Base-by-base conservation (phyloP, 1,140 invertebrate genomes). In the Saccostrea glomerata region DNA sequence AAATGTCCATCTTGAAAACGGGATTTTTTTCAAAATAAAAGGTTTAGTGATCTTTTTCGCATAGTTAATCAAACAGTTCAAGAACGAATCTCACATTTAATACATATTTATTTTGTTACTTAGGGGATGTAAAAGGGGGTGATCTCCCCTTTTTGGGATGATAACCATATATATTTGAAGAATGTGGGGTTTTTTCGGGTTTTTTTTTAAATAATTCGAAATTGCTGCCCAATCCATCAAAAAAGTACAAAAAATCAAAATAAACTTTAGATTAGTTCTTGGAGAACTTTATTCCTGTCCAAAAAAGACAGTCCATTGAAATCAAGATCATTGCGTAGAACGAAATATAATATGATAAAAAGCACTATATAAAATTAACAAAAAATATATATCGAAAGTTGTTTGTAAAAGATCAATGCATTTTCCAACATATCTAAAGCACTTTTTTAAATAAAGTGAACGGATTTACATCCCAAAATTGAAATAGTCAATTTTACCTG, bases 361-460 rank as follows among this genome's bases (percentile, higher is more conserved):
- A 77, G 70, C 70, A 77, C 70, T 77, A 77, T 77, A 77, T 77
- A 77, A 77, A 77, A 77, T 77, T 77, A 77, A 77, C 70, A 77
- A 40, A 77, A 36, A 77, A 77, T 77, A 77, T 77, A 77, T 77
- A 77, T 77, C 23, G 70, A 77, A 36, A 77, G 70, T 77, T 77
- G 70, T 12, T 63, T 77, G 30, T 77, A 77, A 77, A 77, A 77
- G 30, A 77, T 30, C 66, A 30, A 77, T 77, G 25, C 70, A 77
- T 63, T 77, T 77, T 30, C 25, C 70, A 23, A 36, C 70, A 77
- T 77, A 77, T 36, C 70, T 77, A 77, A 77, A 77, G 70, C 70
- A 77, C 70, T 77, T 73, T 23, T 36, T 36, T 12, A 25, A 47
- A 47, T 7, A 47, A 47, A 47, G 47, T 7, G 9, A 25, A 77